phyloP scores from a whole-genome alignment of 2,888 invertebrate genomes.

The Diaperis boleti region DNA sequence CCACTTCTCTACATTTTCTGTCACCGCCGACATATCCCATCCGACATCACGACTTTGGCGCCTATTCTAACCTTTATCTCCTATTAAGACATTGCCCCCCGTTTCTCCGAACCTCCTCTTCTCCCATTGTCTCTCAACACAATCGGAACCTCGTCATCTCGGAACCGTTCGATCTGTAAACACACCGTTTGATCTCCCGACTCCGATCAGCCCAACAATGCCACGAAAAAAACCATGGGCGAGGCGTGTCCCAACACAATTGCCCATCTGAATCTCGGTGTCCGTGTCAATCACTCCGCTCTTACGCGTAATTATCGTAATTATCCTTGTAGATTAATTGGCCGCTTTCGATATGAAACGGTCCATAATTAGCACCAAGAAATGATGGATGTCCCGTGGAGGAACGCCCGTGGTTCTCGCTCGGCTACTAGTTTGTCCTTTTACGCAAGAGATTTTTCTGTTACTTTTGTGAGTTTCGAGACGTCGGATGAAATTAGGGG shows the following conservation, averaged over 20 bases:
- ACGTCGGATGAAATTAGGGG: neutral
- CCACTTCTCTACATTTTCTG: too few relatives aligned
- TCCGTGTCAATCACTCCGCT: conserved; percentile 10
- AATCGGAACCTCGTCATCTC: conserved; percentile 1
- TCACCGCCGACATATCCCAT: too few relatives aligned
- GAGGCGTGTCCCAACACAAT: conserved; percentile 5
- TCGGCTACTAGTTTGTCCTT: conserved; percentile 8
- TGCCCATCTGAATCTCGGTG: neutral
- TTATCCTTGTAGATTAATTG: conserved; percentile 11
- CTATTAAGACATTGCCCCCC: too few relatives aligned
- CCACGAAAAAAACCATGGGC: neutral
- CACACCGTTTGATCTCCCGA: conserved; percentile 6
- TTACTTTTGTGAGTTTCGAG: too few relatives aligned
- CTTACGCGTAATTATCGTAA: neutral
- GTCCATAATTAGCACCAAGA: conserved; percentile 10
- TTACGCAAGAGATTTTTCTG: conserved; percentile 5
- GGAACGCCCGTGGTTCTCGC: conserved; percentile 4
- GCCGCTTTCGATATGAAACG: conserved; percentile 8
- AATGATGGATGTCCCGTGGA: conserved; percentile 3
- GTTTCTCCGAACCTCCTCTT: too few relatives aligned
- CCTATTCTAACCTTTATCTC: too few relatives aligned
- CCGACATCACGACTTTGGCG: too few relatives aligned
- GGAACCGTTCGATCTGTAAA: conserved; percentile 8
- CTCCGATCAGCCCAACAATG: conserved; percentile 4
- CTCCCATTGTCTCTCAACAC: neutral